A percentile compares a stretch with the other conserved stretches of the same genome.
Conservation (phyloP, 2,888 invertebrate genomes). For the Lasioglossum malachurum region DNA sequence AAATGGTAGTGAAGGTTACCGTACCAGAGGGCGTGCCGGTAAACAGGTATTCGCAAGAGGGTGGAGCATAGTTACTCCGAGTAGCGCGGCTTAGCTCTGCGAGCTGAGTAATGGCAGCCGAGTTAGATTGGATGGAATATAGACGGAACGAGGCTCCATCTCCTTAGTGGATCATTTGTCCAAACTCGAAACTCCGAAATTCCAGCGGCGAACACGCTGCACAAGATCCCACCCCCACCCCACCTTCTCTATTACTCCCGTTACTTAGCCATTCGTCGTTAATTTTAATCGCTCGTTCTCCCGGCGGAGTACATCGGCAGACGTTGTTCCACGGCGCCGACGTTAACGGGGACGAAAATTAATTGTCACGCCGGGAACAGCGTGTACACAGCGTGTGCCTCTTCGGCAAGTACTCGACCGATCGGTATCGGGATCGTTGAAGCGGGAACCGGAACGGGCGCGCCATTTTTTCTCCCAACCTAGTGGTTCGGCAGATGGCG, state of each 20-base stretch:
- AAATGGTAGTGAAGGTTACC: background rate
- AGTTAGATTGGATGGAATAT: constrained; percentile 72
- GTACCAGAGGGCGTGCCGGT: background rate
- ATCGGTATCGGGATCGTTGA: background rate
- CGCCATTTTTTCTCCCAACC: no score
- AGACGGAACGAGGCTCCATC: constrained; percentile 62
- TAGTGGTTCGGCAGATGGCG: no score
- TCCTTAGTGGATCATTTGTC: constrained; percentile 74
- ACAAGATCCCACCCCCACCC: background rate
- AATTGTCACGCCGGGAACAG: constrained; percentile 24
- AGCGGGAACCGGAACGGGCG: no score
- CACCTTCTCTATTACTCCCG: constrained; percentile 18
- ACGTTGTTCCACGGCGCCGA: constrained; percentile 6
- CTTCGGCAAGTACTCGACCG: background rate
- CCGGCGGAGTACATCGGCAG: constrained; percentile 22
- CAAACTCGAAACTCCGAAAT: constrained; percentile 66
- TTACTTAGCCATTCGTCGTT: constrained; percentile 58
- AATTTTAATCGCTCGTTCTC: constrained; percentile 65
- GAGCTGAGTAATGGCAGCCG: constrained; percentile 64
- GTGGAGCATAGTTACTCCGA: background rate
- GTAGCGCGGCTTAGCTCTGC: constrained; percentile 55
- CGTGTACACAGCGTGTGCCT: background rate
- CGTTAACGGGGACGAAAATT: constrained; percentile 29
- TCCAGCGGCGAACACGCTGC: constrained; percentile 17
- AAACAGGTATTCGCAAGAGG: constrained; percentile 15